Base-by-base conservation (phyloP, 2,797 vertebrate species). In the Cryptoblepharus egeriae region DNA sequence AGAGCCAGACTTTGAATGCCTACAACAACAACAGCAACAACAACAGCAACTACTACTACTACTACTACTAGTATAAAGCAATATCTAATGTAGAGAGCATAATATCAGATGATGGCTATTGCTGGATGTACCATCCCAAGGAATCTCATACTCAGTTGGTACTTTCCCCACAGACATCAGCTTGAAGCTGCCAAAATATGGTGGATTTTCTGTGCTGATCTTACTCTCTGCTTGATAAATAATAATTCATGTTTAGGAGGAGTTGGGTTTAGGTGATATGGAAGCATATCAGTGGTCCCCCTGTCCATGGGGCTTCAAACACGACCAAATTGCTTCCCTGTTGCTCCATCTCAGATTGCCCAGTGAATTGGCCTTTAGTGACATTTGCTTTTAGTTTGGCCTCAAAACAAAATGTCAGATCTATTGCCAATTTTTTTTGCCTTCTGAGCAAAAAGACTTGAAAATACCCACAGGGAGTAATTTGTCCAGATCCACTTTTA, bases 171-270 rank as follows among this genome's bases (percentile, higher is more conserved):
- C 6, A 49, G 73, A 76, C 79, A 28, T 60, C 0, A 0, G 37
- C 0, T n/a, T 0, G 10, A 64, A 68, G 75, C 71, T 79, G 74
- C 63, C 57, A 3, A 32, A 42, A 72, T 49, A 16, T 1, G 0
- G 0, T 15, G 1, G 8, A 26, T 42, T 32, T 32, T 64, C 3
- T 10, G 1, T 15, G 72, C 64, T 57, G 69, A 58, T 42, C 28
- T 20, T 16, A 3, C 67, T 63, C 1, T 24, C 45, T 3, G n/a
- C 20, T 16, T 60, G 55, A 77, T n/a, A n/a, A n/a, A 72, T 65
- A 67, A 55, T 16, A 1, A 0, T 0, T 2, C 39, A 35, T 1
- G 68, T 0, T n/a, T 71, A 26, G 57, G 3, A 32, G 26, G 58
- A 49, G n/a, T n/a, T n/a, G n/a, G n/a, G n/a, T n/a, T n/a, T n/a